Base-by-base conservation (phyloP, 2,797 vertebrate species). In the Peromyscus nudipes region DNA sequence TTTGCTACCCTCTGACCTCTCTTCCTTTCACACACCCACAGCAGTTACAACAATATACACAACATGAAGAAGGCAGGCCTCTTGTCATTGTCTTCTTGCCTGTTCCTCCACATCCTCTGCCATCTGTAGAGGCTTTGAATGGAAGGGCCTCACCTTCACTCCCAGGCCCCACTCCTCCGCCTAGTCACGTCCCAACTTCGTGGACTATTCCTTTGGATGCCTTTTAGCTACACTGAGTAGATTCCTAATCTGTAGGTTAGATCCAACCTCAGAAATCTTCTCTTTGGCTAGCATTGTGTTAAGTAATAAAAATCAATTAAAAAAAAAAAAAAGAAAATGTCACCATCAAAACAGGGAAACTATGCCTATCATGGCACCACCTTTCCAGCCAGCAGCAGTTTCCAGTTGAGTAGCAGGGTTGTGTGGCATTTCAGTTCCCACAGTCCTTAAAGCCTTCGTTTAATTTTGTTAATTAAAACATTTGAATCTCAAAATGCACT, bases 391-490 rank as follows among this genome's bases (percentile, higher is more conserved):
- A 37, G 29, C 37, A 62, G 21, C 49, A 52, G 49, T 5, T 12
- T 37, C n/a, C 57, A 65, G 27, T 19, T 69, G 77, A 67, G 17
- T 23, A 91, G 25, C 46, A 73, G 5, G 60, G 23, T 23, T 87
- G 4, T 75, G 46, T 57, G 31, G 37, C 64, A 23, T 23, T 11
- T 10, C 0, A 62, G 16, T 65, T 73, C 40, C 46, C 10, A 52
- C 13, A 8, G 52, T 34, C 46, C 57, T 55, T 79, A 49, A 81
- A 23, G 2, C 64, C 37, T 91, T 92, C 17, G 52, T 87, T 91
- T 91, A 52, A 46, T 91, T 96, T 93, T 90, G 34, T 88, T 80
- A 93, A 29, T 21, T 71, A 94, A 73, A n/a, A 76, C 75, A 93
- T 81, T 75, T 89, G 93, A 94, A 79, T 86, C 34, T 43, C 4